Percentiles rank a stretch among this genome's conserved stretches.
Evolutionary conservation across 2,113 vertebrate species (phyloP).

Genomic region (Mirounga angustirostris): DNA sequence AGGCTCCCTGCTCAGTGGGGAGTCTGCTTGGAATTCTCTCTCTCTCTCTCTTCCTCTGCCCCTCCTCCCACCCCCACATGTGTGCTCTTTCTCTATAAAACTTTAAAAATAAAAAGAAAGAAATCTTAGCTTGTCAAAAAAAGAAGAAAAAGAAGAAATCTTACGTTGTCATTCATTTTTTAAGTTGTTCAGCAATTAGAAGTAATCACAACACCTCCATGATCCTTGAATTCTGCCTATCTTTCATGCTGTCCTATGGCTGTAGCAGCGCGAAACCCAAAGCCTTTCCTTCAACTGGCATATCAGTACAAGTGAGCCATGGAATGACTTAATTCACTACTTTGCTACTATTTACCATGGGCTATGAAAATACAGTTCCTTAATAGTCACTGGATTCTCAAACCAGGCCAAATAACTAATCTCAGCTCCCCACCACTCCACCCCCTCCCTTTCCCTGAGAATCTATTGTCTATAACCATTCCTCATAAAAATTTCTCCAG

Average conservation of each 20-base stretch:
- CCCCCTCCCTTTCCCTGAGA: not conserved
- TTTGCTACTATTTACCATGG: not conserved
- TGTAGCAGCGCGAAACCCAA: not conserved
- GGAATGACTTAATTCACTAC: not conserved
- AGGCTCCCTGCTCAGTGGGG: not conserved
- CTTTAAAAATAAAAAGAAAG: not conserved
- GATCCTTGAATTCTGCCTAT: not conserved
- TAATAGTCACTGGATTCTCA: not conserved
- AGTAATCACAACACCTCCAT: not conserved
- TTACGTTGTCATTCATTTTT: not conserved
- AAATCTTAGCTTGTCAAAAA: not conserved
- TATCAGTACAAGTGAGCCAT: not conserved
- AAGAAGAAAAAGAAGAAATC: not conserved
- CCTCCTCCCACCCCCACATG: not conserved
- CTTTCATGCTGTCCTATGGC: not conserved
- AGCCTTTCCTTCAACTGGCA: not conserved
- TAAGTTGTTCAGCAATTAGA: not conserved
- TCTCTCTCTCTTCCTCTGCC: not conserved
- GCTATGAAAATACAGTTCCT: not conserved
- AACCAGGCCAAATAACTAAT: not conserved
- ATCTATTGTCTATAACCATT: not conserved
- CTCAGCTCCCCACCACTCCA: not conserved
- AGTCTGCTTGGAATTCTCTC: not conserved
- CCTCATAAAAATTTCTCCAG: not conserved
- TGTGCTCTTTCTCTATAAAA: not conserved